These are phyloP conservation scores for Globodera ellingtonae DNA, from an alignment of 1,140 invertebrate genomes.

Conservation along the genomic window DNA sequence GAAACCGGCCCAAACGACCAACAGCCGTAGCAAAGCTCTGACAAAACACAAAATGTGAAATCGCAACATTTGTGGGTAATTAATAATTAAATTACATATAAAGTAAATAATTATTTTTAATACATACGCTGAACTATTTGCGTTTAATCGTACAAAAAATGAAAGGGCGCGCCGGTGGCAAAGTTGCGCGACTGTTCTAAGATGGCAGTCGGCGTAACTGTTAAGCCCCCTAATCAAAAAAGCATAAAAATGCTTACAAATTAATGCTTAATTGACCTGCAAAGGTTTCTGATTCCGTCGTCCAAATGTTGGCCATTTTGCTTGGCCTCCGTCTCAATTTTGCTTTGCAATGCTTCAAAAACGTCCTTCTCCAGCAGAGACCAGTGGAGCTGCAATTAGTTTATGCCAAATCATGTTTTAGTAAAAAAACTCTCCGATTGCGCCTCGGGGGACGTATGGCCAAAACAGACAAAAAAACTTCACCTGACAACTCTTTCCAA, in stretches of 20 bases:
- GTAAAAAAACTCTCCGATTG: no score
- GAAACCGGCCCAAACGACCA: constrained; percentile 11
- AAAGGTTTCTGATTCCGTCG: neutral
- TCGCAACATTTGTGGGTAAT: neutral
- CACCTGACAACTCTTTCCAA: constrained; percentile 27
- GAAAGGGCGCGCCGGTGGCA: constrained; percentile 20
- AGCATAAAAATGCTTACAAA: neutral
- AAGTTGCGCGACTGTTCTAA: constrained; percentile 16
- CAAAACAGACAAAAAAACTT: neutral
- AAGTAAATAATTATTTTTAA: neutral
- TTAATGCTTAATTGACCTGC: neutral
- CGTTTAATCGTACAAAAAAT: constrained; percentile 25
- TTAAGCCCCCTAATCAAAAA: constrained; percentile 8
- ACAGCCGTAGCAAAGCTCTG: constrained; percentile 16
- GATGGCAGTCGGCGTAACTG: constrained; percentile 27
- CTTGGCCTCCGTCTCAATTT: neutral
- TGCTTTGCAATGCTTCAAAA: constrained; percentile 16
- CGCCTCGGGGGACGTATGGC: no score
- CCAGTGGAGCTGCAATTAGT: constrained; percentile 17
- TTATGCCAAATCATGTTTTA: neutral
- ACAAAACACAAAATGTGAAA: neutral
- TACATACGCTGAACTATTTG: constrained; percentile 22
- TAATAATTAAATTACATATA: no score
- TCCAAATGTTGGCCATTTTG: neutral
- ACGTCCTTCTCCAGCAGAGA: constrained; percentile 27